These are phyloP conservation scores for Dicyrtoma fusca DNA, from an alignment of 2,888 invertebrate genomes.

Conservation along the genomic window DNA sequence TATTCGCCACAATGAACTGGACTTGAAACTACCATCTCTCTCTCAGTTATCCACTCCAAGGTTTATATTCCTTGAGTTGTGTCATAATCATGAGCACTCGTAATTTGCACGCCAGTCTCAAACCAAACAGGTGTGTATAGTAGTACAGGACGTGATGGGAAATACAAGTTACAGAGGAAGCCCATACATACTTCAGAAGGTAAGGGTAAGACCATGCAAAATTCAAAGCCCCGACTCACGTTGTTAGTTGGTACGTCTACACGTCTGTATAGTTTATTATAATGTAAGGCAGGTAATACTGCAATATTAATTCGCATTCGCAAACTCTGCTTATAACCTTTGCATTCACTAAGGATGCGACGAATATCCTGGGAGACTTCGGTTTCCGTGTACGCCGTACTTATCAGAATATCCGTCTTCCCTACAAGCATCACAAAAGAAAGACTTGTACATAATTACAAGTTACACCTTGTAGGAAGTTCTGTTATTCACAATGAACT, in stretches of 20 bases:
- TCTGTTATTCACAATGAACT: too few species aligned
- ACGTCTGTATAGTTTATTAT: neutral
- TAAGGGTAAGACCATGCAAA: neutral
- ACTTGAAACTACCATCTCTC: too few species aligned
- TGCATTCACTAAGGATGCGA: constrained; percentile 63
- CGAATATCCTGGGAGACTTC: constrained; percentile 69
- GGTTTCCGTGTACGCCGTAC: constrained; percentile 71
- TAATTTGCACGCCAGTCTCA: neutral
- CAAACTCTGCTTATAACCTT: constrained; percentile 58
- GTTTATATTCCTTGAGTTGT: too few species aligned
- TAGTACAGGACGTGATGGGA: neutral
- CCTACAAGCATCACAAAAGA: constrained; percentile 53
- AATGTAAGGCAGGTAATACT: neutral
- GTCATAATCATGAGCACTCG: too few species aligned
- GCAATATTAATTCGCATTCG: neutral
- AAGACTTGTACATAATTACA: neutral
- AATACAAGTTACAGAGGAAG: too few species aligned
- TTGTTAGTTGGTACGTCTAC: neutral
- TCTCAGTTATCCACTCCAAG: too few species aligned
- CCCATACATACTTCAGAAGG: too few species aligned
- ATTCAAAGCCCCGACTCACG: neutral
- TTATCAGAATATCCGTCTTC: constrained; percentile 65
- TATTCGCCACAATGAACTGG: too few species aligned
- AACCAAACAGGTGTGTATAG: too few species aligned
- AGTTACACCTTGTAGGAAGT: too few species aligned